Percentiles rank a stretch among this genome's conserved stretches.
phyloP scores from a whole-genome alignment of 2,888 invertebrate species.

The Acleris holmiana region DNA sequence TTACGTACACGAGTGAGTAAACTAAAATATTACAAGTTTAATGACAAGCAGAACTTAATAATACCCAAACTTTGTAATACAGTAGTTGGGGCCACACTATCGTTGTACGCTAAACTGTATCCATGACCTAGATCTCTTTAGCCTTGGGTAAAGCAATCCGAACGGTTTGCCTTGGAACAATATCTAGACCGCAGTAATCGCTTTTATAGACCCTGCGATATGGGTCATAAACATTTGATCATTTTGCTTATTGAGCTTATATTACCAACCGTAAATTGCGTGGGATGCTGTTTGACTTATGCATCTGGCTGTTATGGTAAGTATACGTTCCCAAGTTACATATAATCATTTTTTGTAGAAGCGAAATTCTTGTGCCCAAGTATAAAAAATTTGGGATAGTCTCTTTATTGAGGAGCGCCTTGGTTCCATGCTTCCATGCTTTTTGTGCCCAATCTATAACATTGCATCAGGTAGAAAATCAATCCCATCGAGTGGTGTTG shows the following conservation, averaged over 20 bases:
- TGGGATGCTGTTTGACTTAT: too few relatives aligned
- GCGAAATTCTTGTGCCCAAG: too few relatives aligned
- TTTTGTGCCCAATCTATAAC: too few relatives aligned
- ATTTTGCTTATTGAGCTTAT: not conserved
- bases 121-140: conserved; percentile 6
- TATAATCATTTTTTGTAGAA: too few relatives aligned
- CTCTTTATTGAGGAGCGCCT: too few relatives aligned
- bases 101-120: not conserved
- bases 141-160: conserved; percentile 2
- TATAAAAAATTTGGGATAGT: too few relatives aligned
- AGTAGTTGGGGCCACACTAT: not conserved
- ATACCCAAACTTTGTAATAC: not conserved
- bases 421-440: too few relatives aligned
- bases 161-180: not conserved
- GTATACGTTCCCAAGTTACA: too few relatives aligned
- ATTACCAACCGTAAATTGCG: not conserved
- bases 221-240: conserved; percentile 9
- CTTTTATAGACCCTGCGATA: conserved; percentile 3
- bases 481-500: too few relatives aligned
- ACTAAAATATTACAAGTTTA: not conserved
- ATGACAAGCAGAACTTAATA: not conserved
- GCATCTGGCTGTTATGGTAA: too few relatives aligned
- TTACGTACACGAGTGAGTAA: too few relatives aligned
- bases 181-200: conserved; percentile 3
- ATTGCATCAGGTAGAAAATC: too few relatives aligned